Percentiles rank a stretch among this genome's conserved stretches.
phyloP scores from a whole-genome alignment of 2,888 invertebrate species.

The Reticulitermes lucifugus region DNA sequence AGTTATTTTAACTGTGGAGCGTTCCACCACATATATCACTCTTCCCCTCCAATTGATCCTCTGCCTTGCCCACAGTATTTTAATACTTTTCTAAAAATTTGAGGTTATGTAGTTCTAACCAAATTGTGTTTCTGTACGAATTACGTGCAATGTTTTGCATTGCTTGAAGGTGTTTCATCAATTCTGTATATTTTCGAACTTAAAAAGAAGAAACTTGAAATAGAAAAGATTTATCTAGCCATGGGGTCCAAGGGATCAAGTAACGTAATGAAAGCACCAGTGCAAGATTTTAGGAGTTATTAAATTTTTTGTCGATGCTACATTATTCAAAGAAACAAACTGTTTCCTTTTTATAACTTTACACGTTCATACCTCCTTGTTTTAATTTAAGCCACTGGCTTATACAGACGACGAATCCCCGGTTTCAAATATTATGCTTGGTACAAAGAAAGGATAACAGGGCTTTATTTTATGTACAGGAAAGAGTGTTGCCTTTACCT shows the following conservation, averaged over 20 bases:
- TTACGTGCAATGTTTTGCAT: slow-evolving; percentile 20
- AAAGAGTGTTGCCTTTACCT: too few relatives aligned
- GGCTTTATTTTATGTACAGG: too few relatives aligned
- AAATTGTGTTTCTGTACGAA: background rate
- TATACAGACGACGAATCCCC: too few relatives aligned
- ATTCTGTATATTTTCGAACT: background rate
- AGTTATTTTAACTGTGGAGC: slow-evolving; percentile 8
- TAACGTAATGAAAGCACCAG: too few relatives aligned
- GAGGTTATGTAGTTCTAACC: slow-evolving; percentile 8
- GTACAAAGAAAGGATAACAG: too few relatives aligned
- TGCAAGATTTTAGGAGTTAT: too few relatives aligned
- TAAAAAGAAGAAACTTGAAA: background rate
- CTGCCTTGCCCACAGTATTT: background rate
- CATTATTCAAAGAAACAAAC: too few relatives aligned
- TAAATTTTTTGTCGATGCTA: too few relatives aligned
- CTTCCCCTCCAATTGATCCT: background rate
- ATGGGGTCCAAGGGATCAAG: background rate
- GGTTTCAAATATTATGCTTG: too few relatives aligned
- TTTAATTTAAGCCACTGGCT: too few relatives aligned
- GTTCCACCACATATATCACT: background rate
- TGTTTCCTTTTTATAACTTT: too few relatives aligned
- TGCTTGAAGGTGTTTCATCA: slow-evolving; percentile 36
- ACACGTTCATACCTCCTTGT: too few relatives aligned
- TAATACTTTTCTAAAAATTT: background rate
- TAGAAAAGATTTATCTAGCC: slow-evolving; percentile 7